Conservation (phyloP, 2,888 invertebrate genomes). For the Mesochorus sp. region DNA sequence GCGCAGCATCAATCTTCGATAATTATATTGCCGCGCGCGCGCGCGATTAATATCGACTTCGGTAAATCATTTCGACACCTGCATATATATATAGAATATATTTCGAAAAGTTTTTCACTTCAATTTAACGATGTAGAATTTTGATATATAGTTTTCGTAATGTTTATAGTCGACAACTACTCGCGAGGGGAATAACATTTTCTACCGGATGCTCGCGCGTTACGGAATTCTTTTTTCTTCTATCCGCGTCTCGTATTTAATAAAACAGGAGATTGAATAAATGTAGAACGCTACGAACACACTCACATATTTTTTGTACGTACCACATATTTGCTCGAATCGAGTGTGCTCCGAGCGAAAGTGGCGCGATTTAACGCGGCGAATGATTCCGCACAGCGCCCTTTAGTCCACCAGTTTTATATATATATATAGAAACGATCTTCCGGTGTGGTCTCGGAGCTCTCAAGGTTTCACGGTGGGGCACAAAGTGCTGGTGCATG, state of each 20-base stretch:
- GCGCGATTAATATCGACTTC: slow-evolving; percentile 4
- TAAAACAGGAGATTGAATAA: background rate
- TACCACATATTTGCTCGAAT: background rate
- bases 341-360: background rate
- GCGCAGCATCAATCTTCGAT: background rate
- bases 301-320: background rate
- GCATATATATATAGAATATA: background rate
- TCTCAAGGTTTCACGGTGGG: slow-evolving; percentile 36
- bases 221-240: slow-evolving; percentile 40
- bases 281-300: too few relatives aligned
- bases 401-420: background rate
- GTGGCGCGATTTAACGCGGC: background rate
- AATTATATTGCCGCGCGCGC: slow-evolving; percentile 9
- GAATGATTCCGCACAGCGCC: background rate
- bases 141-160: background rate
- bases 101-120: background rate
- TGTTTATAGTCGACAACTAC: slow-evolving; percentile 4
- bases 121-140: background rate
- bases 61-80: background rate
- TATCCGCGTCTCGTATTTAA: slow-evolving; percentile 5
- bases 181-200: slow-evolving; percentile 29
- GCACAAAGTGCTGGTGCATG: slow-evolving; percentile 45
- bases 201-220: slow-evolving; percentile 50
- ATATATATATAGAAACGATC: slow-evolving; percentile 28
- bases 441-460: slow-evolving; percentile 43